These are phyloP conservation scores for Uropetala carovei DNA, from an alignment of 2,888 invertebrate species.

Conservation along the genomic window DNA sequence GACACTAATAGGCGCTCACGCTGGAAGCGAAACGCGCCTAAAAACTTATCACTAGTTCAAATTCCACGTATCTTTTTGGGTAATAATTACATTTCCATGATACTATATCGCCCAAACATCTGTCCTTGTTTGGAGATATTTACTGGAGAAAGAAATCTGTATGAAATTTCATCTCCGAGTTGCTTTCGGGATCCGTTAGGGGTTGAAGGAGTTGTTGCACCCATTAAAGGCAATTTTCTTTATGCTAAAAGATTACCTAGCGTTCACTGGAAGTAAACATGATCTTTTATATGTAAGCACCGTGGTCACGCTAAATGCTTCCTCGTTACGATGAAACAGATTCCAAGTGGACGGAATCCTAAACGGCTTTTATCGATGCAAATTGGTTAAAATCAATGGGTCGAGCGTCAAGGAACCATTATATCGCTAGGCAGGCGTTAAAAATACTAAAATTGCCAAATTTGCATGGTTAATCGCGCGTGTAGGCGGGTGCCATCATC, in stretches of 20 bases:
- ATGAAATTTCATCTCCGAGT: neutral
- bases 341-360: neutral
- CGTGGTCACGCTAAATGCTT: neutral
- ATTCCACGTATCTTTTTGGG: too few species aligned
- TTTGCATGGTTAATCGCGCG: neutral
- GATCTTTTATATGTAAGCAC: constrained; percentile 21
- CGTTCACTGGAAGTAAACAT: constrained; percentile 1
- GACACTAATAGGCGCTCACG: too few species aligned
- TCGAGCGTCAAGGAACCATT: neutral
- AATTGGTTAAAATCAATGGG: neutral
- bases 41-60: too few species aligned
- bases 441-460: neutral
- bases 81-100: too few species aligned
- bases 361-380: neutral
- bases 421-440: neutral
- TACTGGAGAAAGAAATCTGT: neutral
- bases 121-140: neutral
- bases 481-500: neutral
- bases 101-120: neutral
- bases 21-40: too few species aligned
- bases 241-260: neutral
- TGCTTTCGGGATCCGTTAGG: neutral
- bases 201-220: neutral
- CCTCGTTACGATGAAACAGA: neutral
- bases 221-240: neutral